Base-by-base conservation (phyloP, 1,140 invertebrate species). In the Plodia interpunctella region DNA sequence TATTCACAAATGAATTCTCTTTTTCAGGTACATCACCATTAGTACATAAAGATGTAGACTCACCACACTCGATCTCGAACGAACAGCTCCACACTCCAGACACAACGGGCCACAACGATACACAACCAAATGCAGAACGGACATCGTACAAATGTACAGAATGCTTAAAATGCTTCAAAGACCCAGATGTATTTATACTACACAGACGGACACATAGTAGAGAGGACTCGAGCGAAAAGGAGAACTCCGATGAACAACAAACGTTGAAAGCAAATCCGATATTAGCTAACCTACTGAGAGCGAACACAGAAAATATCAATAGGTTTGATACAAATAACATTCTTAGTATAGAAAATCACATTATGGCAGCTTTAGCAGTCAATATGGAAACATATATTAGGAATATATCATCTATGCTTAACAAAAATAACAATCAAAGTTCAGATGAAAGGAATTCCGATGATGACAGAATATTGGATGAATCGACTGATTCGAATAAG, bases 151-250 rank as follows among this genome's bases (percentile, higher is more conserved):
- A 80, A 74, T 88, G 85, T 44, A 57, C 65, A 10, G 75, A 81
- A 55, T 88, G 85, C 54, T 76, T 76, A 0, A 88, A 83, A 63
- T 85, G 82, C 50, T 88, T 87, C 21, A 88, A 88, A 67, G 85
- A 88, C 21, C 82, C 82, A 0, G 83, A 88, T 38, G 83, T 88
- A 0, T 85, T 80, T 15, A n/a, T 79, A n/a, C 25, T 88, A 10
- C 85, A 88, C 30, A 76, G 78, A 65, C 54, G 85, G 19, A 71
- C 49, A 6, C 85, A 80, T n/a, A n/a, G n/a, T 50, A 62, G 64
- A 56, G 13, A 52, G 8, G 5, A 15, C 17, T 57, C 32, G 30
- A 54, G 15, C 15, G 49, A 64, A 10, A 71, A 70, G 38, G 68
- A 74, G 28, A 66, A 68, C 30, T 32, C 62, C 5, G 62, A 64